Evolutionary conservation across 2,797 vertebrate genomes (phyloP).

Genomic region (Centropyge bicolor): DNA sequence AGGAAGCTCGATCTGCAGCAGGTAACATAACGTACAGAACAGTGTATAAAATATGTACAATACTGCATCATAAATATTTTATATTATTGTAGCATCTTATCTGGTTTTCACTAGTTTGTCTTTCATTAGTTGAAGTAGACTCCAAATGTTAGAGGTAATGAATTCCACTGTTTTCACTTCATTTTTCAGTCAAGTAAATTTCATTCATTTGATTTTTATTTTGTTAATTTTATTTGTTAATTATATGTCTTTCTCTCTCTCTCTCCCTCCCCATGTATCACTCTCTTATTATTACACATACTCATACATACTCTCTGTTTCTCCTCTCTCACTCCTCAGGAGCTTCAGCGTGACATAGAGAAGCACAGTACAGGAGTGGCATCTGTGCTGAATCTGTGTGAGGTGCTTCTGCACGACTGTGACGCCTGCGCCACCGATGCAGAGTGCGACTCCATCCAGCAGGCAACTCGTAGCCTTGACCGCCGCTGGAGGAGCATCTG

Average conservation of each 20-base stretch:
- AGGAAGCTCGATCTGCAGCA: slow-evolving; percentile 95
- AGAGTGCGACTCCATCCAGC: slow-evolving; percentile 98
- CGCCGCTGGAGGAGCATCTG: slow-evolving; percentile 98
- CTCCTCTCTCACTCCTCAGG: slow-evolving; percentile 78
- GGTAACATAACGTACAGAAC: slow-evolving; percentile 80
- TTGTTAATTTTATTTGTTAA: too few relatives aligned
- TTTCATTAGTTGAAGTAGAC: background rate
- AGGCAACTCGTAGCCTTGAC: slow-evolving; percentile 94
- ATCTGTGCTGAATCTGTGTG: slow-evolving; percentile 96
- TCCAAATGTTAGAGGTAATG: background rate
- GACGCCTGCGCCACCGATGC: slow-evolving; percentile 96
- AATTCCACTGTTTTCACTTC: too few relatives aligned
- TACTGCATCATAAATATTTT: background rate
- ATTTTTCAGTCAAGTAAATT: too few relatives aligned
- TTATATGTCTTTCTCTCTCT: background rate
- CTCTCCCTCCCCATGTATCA: background rate
- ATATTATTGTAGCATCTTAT: background rate
- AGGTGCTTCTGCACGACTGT: slow-evolving; percentile 98
- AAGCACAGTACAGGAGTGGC: slow-evolving; percentile 98
- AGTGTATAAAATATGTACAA: background rate
- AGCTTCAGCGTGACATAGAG: slow-evolving; percentile 97
- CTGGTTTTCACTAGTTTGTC: background rate
- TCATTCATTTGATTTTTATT: too few relatives aligned
- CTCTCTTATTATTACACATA: background rate
- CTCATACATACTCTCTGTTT: background rate